Conservation (phyloP, 2,797 vertebrate species). For the Fundulus diaphanus region DNA sequence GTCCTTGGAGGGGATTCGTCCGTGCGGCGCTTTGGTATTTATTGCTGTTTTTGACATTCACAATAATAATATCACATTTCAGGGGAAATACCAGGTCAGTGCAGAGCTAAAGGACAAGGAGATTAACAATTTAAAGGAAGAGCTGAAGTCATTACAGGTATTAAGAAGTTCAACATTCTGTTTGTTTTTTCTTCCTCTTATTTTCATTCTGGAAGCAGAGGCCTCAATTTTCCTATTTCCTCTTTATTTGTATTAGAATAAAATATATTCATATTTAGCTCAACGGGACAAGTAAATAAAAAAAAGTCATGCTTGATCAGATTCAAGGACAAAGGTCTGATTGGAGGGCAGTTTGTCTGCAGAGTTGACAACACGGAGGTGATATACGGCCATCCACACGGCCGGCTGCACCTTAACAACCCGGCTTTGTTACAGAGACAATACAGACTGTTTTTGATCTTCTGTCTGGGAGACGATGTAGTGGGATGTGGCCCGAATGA, state of each 20-base stretch:
- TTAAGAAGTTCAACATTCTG: constrained; percentile 7
- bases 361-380: constrained; percentile 56
- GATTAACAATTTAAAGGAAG: constrained; percentile 90
- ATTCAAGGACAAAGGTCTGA: constrained; percentile 34
- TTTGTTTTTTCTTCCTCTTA: background rate
- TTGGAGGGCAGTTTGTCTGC: constrained; percentile 45
- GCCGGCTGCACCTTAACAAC: constrained; percentile 70
- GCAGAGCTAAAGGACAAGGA: constrained; percentile 93
- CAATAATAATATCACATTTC: constrained; percentile 67
- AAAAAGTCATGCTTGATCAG: constrained; percentile 19
- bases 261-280: constrained; percentile 4
- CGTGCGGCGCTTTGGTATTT: constrained; percentile 37
- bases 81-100: constrained; percentile 89
- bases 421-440: constrained; percentile 65
- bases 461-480: constrained; percentile 61
- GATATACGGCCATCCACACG: constrained; percentile 67
- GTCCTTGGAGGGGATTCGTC: constrained; percentile 40
- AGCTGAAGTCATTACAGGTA: constrained; percentile 93
- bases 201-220: background rate
- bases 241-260: background rate
- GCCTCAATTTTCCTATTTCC: constrained; percentile 1
- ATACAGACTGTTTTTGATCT: constrained; percentile 76
- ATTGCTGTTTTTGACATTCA: constrained; percentile 49
- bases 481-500: constrained; percentile 48
- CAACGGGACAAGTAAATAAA: constrained; percentile 19